Evolutionary conservation across 2,888 invertebrate genomes (phyloP).

Genomic region (Xestia sexstrigata): DNA sequence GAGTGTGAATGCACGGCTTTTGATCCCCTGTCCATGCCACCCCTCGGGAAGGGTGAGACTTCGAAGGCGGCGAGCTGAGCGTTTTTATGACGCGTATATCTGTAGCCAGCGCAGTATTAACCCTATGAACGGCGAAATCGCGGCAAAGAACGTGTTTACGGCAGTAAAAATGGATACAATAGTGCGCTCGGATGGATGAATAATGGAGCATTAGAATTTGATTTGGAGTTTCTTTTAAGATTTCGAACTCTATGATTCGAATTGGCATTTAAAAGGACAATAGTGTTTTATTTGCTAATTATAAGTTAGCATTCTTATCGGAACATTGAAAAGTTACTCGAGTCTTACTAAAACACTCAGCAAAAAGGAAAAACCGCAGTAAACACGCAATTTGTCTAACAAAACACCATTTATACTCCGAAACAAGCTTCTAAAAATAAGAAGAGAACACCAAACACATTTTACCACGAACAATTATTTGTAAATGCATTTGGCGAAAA

Average conservation of each 20-base stretch:
- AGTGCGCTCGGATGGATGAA: slow-evolving; percentile 23
- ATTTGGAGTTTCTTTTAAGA: slow-evolving; percentile 16
- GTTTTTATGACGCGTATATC: slow-evolving; percentile 66
- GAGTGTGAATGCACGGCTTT: slow-evolving; percentile 76
- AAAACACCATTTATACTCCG: slow-evolving; percentile 43
- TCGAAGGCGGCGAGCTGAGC: slow-evolving; percentile 58
- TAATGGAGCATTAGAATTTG: slow-evolving; percentile 34
- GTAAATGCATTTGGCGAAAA: slow-evolving; percentile 67
- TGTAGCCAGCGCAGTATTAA: slow-evolving; percentile 61
- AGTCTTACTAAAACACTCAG: slow-evolving; percentile 10
- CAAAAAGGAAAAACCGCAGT: slow-evolving; percentile 10
- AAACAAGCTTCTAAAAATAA: slow-evolving; percentile 46
- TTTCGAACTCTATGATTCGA: not conserved
- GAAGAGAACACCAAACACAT: slow-evolving; percentile 54
- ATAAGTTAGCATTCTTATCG: not conserved
- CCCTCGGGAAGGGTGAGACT: slow-evolving; percentile 57
- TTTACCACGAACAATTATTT: slow-evolving; percentile 66
- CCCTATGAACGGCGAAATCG: slow-evolving; percentile 57
- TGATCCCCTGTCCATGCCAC: slow-evolving; percentile 73
- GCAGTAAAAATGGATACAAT: slow-evolving; percentile 48
- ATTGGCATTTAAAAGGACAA: not conserved
- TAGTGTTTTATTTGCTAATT: not conserved
- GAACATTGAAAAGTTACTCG: not conserved
- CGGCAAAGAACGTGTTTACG: slow-evolving; percentile 37
- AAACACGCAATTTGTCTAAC: slow-evolving; percentile 38